Evolutionary conservation across 2,888 invertebrate species (phyloP), one percentile per base, ranked within the genome.

Genomic region (Drosophila austrosaltans): DNA sequence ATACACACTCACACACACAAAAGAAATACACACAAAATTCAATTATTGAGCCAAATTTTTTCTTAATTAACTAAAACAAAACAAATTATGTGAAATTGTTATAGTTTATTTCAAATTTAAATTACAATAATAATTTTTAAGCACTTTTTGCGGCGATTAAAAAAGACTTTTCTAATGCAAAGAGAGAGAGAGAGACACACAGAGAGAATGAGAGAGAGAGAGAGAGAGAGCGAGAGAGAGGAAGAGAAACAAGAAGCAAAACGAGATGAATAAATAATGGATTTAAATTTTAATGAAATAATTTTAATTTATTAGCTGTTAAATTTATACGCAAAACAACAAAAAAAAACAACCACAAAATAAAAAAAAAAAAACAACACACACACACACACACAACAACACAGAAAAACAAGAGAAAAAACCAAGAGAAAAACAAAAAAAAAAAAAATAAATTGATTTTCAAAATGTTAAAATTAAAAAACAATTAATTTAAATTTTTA

Each of bases 131-230:
- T 77, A 81, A 72, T 78, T 65, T 75, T 76, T 82, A 88, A 89
- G 90, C 89, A 86, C 72, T 77, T 83, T 48, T 88, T 87, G 89
- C 85, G 89, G 90, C 87, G 82, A 89, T 87, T 80, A 63, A 86
- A 86, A 86, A 86, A 87, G 89, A 87, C 88, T 84, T 75, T 82
- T 79, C 68, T 64, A 75, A 61, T 70, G 77, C 75, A 81, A 73
- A 73, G 44, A 16, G 28, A 28, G 28, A 30, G 30, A 30, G 30
- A 30, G 30, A 48, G 16, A 48, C 16, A 16, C 16, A 16, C 16
- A 16, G 48, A 48, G 12, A 22, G 48, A 48, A 12, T 22, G 3
- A 48, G 22, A 4, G 3, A 48, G 8, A 48, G 22, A 48, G 22
- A 4, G 48, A 48, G 8, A 10, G 48, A 48, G 22, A 22, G 7